Base-by-base conservation (phyloP, 2,113 vertebrate genomes). In the Proterorhinus semilunaris region DNA sequence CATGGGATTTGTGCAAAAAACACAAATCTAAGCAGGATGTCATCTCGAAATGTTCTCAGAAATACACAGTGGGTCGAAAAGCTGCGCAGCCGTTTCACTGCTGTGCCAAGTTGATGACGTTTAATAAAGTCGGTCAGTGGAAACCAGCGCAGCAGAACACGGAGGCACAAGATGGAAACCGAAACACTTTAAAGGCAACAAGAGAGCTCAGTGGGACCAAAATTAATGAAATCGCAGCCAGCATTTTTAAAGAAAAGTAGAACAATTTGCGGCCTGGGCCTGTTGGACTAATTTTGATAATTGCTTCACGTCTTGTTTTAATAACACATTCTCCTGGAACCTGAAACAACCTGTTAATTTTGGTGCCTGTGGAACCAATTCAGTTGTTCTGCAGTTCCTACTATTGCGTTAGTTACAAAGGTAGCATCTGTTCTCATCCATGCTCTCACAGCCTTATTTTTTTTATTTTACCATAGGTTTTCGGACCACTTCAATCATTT, bases 371-470 rank as follows among this genome's bases (percentile, higher is more conserved):
- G 57, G 74, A 84, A 88, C 62, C 79, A 82, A 71, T 77, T 68
- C 52, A 11, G 71, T 74, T 69, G 78, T 79, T 81, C 75, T 73
- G 79, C 76, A 78, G 42, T 82, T 70, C 66, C 73, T 72, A 61
- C 47, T 53, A 62, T 57, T 12, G 50, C 17, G 62, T 76, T 73
- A 72, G 52, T 75, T 76, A 81, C 71, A 72, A 65, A 50, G 57
- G 71, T 76, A 75, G 82, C 68, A 69, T 84, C 70, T 84, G 65
- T 77, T 71, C 53, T 81, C 68, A 36, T 71, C 71, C 68, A 49
- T 70, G 82, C 8, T 66, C 61, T 59, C 46, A 68, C 77, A 73
- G 55, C 8, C 79, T 72, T 57, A 54, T 58, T 62, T 76, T 76
- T 73, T 54, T 63, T 51, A 16, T 51, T 71, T 42, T 72, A 36